Base-by-base conservation (phyloP, 2,797 vertebrate species). In the Moxostoma hubbsi region DNA sequence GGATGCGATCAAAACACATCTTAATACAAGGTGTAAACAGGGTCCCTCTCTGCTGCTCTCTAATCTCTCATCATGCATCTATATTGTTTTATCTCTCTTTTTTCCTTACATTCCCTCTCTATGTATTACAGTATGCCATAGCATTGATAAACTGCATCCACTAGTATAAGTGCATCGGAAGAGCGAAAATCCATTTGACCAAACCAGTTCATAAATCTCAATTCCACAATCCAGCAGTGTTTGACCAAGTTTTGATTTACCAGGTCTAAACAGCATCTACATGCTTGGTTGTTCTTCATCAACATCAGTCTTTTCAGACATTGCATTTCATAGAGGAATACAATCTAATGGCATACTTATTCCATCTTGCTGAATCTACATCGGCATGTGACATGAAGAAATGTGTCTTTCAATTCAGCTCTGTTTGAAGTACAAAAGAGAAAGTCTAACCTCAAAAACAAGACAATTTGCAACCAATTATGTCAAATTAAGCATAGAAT, bases 381-480 rank as follows among this genome's bases (percentile, higher is more conserved):
- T 18, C 0, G 7, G 18, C 16, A 50, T 53, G 8, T 53, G 9
- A 63, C 57, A 24, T 6, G 15, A 1, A 5, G 10, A 63, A 7
- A n/a, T 55, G 6, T n/a, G 36, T 63, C 5, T 64, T 46, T 15
- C 55, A 43, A 47, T 46, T 70, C 10, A 59, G 18, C 12, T 47
- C 13, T 24, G 12, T 36, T 1, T 2, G 24, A 24, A 51, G 50
- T 24, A 76, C 57, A 67, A 59, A 12, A 51, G 8, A 45, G 58
- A 2, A 55, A 18, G 49, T 53, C 46, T 36, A 51, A 50, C 10
- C 50, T 45, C 6, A 43, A 69, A 43, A 78, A 63, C 18, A 5
- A 67, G 18, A 68, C 8, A 70, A 66, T 54, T 18, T 59, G 68
- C 67, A 18, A 67, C 18, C 15, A 53, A 69, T 69, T 62, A 70